A percentile compares a stretch with the other conserved stretches of the same genome.
These are phyloP conservation scores for Genyomyrus donnyi DNA, from an alignment of 2,113 vertebrate species.

Conservation along the genomic window DNA sequence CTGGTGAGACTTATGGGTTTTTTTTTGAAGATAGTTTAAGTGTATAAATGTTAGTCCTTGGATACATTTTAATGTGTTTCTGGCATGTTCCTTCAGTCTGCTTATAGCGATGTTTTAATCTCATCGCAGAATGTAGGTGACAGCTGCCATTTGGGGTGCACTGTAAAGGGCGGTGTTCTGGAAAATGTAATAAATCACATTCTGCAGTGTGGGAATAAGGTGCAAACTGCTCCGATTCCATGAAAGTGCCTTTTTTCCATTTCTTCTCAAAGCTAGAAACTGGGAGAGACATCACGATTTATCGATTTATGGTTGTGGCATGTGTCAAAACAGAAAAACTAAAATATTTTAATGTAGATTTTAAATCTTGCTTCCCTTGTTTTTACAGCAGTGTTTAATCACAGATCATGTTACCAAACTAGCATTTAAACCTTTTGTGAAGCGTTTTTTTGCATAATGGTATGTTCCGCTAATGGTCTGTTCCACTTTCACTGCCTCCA, in stretches of 20 bases:
- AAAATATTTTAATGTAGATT: background rate
- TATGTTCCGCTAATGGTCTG: background rate
- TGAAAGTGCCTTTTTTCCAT: background rate
- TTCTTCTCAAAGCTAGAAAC: background rate
- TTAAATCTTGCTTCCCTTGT: background rate
- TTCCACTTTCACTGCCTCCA: background rate
- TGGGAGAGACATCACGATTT: background rate
- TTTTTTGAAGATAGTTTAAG: constrained; percentile 10
- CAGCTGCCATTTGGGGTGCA: background rate
- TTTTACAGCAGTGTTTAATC: background rate
- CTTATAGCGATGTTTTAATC: constrained; percentile 1
- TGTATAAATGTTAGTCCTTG: background rate
- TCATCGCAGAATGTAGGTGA: background rate
- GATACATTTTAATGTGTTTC: background rate
- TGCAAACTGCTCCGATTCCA: background rate
- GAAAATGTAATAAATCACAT: background rate
- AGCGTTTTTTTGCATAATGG: background rate
- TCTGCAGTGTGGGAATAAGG: background rate
- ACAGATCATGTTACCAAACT: background rate
- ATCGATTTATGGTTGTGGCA: background rate
- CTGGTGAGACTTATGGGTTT: background rate
- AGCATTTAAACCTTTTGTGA: background rate
- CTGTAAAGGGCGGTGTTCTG: background rate
- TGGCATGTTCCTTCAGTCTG: background rate
- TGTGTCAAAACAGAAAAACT: background rate